phyloP scores from a whole-genome alignment of 2,113 vertebrate genomes.

The Hypocryptadius cinnamomeus region DNA sequence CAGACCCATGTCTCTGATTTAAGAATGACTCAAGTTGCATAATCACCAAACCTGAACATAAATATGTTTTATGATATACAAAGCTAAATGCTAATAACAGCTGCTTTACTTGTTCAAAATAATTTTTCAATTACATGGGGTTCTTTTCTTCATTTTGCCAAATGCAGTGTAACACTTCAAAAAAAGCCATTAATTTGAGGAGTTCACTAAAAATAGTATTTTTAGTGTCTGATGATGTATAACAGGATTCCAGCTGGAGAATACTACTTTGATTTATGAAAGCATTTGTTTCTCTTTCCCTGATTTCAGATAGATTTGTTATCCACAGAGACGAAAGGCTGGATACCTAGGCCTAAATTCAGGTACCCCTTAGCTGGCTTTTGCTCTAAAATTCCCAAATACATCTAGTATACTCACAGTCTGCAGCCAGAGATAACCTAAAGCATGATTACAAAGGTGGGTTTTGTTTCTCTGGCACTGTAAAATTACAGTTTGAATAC shows the following conservation, averaged over 20 bases:
- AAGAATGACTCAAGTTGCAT: conserved; percentile 35
- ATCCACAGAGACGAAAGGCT: neutral
- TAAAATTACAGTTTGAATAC: neutral
- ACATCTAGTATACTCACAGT: neutral
- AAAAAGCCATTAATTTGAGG: neutral
- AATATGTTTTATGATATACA: neutral
- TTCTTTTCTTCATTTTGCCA: neutral
- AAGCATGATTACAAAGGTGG: neutral
- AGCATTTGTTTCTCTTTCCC: neutral
- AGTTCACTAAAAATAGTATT: neutral
- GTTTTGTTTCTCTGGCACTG: neutral
- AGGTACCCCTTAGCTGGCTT: neutral
- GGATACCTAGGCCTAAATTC: neutral
- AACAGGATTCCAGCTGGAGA: neutral
- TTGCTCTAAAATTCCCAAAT: neutral
- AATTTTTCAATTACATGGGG: neutral
- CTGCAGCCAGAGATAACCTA: neutral
- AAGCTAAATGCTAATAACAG: neutral
- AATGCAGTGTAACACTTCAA: neutral
- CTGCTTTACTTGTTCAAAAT: neutral
- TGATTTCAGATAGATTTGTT: neutral
- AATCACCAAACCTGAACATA: conserved; percentile 19
- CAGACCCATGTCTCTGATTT: neutral
- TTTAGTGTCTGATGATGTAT: neutral
- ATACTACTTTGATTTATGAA: neutral